Evolutionary conservation across 2,888 invertebrate genomes (phyloP).

Genomic region (Oscheius onirici): DNA sequence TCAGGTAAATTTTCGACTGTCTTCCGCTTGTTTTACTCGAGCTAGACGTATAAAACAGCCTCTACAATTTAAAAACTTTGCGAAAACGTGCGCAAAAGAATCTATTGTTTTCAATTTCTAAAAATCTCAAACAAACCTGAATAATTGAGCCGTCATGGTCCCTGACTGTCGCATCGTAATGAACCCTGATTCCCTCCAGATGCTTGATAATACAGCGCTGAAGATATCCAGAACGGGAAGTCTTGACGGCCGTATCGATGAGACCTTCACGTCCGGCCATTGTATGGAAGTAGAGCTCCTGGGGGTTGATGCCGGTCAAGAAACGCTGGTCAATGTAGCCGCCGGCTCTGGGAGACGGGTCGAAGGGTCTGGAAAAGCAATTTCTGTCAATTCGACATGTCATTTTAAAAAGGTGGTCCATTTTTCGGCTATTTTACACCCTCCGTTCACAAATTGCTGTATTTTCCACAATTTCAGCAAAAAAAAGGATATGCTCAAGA

Average conservation of each 20-base stretch:
- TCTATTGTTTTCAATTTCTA: too few relatives aligned
- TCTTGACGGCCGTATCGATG: constrained; percentile 99
- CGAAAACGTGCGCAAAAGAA: too few relatives aligned
- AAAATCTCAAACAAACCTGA: constrained; percentile 79
- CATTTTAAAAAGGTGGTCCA: too few relatives aligned
- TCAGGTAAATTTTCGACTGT: too few relatives aligned
- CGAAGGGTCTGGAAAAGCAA: constrained; percentile 62
- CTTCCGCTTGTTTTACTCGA: too few relatives aligned
- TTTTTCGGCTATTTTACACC: too few relatives aligned
- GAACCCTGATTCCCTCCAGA: constrained; percentile 88
- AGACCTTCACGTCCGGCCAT: constrained; percentile 99
- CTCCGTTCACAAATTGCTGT: too few relatives aligned
- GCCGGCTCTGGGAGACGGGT: constrained; percentile 74
- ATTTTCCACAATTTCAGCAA: too few relatives aligned
- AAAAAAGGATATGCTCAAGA: too few relatives aligned
- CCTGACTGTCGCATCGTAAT: constrained; percentile 93
- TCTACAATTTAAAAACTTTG: too few relatives aligned
- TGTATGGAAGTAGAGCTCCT: constrained; percentile 98
- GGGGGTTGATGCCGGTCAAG: constrained; percentile 96
- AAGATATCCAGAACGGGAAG: constrained; percentile 95
- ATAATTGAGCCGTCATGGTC: constrained; percentile 92
- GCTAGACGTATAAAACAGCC: too few relatives aligned
- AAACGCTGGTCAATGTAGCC: constrained; percentile 96
- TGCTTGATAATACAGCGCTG: constrained; percentile 97
- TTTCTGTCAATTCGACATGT: too few relatives aligned